A percentile compares a stretch with the other conserved stretches of the same genome.
Evolutionary conservation across 2,888 invertebrate species (phyloP).

Genomic region (Andricus quercusramuli): DNA sequence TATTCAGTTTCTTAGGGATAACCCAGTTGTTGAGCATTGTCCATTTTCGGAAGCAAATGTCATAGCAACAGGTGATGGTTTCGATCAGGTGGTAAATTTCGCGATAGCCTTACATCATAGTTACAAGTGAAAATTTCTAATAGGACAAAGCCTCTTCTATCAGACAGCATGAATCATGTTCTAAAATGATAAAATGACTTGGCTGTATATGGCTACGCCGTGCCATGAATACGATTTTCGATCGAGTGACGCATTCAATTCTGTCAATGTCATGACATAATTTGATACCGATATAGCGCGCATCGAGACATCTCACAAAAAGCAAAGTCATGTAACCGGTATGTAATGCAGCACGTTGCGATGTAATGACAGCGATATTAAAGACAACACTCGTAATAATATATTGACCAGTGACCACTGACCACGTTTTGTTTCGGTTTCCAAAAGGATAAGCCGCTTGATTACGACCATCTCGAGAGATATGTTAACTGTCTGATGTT

Average conservation of each 20-base stretch:
- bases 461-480: constrained; percentile 5
- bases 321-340: constrained; percentile 36
- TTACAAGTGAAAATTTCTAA: constrained; percentile 36
- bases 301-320: constrained; percentile 24
- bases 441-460: constrained; percentile 6
- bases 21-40: neutral
- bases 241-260: constrained; percentile 30
- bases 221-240: constrained; percentile 28
- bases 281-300: constrained; percentile 39
- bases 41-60: constrained; percentile 4
- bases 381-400: constrained; percentile 40
- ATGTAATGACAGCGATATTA: constrained; percentile 35
- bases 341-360: constrained; percentile 13
- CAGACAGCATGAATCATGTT: constrained; percentile 17
- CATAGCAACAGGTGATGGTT: neutral
- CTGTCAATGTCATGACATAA: constrained; percentile 40
- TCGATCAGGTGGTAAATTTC: neutral
- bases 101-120: constrained; percentile 5
- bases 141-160: constrained; percentile 37
- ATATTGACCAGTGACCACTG: constrained; percentile 4
- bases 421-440: constrained; percentile 22
- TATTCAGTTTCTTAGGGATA: no score
- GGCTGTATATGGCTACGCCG: constrained; percentile 14
- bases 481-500: constrained; percentile 38
- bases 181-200: constrained; percentile 17